A percentile compares a stretch with the other conserved stretches of the same genome.
phyloP scores from a whole-genome alignment of 2,888 invertebrate species.

The Drosophila formosana region DNA sequence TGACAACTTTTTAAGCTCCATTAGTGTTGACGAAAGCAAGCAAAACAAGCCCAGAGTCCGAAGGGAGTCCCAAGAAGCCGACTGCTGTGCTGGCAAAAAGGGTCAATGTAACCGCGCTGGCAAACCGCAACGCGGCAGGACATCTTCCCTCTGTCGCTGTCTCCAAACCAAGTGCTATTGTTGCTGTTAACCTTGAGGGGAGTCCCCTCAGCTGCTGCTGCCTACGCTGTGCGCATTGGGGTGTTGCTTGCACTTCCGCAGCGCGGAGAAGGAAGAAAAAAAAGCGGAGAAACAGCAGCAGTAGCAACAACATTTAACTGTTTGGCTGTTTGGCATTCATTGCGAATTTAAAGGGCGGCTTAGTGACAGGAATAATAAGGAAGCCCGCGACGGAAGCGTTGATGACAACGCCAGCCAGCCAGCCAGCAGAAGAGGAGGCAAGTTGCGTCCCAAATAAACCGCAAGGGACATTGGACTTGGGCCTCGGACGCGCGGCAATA shows the following conservation, averaged over 20 bases:
- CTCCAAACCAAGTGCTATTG: not conserved
- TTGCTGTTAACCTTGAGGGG: slow-evolving; percentile 55
- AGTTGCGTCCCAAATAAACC: slow-evolving; percentile 45
- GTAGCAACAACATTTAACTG: slow-evolving; percentile 69
- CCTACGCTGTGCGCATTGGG: slow-evolving; percentile 26
- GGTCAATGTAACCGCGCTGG: slow-evolving; percentile 73
- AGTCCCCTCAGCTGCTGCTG: not conserved
- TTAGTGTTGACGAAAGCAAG: slow-evolving; percentile 74
- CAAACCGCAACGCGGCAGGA: slow-evolving; percentile 70
- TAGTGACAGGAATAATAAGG: slow-evolving; percentile 80
- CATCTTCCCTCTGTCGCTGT: slow-evolving; percentile 35
- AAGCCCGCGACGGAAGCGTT: slow-evolving; percentile 76
- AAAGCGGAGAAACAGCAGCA: slow-evolving; percentile 10
- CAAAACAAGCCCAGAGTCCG: slow-evolving; percentile 49
- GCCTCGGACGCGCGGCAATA: slow-evolving; percentile 24
- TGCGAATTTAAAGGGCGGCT: slow-evolving; percentile 80
- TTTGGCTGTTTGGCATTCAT: slow-evolving; percentile 79
- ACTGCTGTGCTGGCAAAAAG: slow-evolving; percentile 44
- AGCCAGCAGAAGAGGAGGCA: slow-evolving; percentile 13
- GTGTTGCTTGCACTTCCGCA: slow-evolving; percentile 69
- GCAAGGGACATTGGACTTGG: slow-evolving; percentile 55
- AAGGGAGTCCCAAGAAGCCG: slow-evolving; percentile 7
- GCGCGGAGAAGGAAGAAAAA: slow-evolving; percentile 5
- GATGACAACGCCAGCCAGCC: slow-evolving; percentile 62
- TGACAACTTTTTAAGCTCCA: slow-evolving; percentile 79